phyloP scores from a whole-genome alignment of 2,797 vertebrate species.

The Cephalopachus bancanus region DNA sequence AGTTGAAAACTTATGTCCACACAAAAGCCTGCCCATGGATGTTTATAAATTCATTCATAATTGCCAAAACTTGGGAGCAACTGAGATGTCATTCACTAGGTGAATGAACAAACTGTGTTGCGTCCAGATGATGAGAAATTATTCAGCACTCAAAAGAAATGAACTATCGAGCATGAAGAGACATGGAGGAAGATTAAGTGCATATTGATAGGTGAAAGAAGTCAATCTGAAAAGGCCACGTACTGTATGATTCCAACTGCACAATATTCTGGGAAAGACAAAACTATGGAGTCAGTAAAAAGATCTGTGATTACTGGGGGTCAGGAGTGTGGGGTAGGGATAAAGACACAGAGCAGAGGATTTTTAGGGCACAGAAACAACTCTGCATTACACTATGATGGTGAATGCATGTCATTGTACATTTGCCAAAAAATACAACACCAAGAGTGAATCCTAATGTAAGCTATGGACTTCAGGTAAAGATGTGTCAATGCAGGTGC shows the following conservation, averaged over 20 bases:
- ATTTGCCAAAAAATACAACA: not conserved
- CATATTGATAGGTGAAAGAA: not conserved
- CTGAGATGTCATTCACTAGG: not conserved
- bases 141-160: not conserved
- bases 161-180: not conserved
- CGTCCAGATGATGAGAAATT: not conserved
- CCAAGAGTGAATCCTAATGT: not conserved
- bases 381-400: not conserved
- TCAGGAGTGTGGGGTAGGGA: not conserved
- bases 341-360: not conserved
- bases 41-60: not conserved
- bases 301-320: no score
- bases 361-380: not conserved
- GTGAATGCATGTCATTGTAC: fast-evolving
- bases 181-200: not conserved
- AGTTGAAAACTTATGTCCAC: not conserved
- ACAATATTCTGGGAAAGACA: not conserved
- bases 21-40: not conserved
- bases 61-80: not conserved
- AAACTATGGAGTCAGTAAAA: no score
- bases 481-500: not conserved
- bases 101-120: not conserved
- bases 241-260: no score
- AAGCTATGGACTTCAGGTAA: not conserved
- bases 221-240: not conserved